A percentile compares a stretch with the other conserved stretches of the same genome.
Evolutionary conservation across 2,797 vertebrate genomes (phyloP).

Genomic region (Danio jaintianensis): DNA sequence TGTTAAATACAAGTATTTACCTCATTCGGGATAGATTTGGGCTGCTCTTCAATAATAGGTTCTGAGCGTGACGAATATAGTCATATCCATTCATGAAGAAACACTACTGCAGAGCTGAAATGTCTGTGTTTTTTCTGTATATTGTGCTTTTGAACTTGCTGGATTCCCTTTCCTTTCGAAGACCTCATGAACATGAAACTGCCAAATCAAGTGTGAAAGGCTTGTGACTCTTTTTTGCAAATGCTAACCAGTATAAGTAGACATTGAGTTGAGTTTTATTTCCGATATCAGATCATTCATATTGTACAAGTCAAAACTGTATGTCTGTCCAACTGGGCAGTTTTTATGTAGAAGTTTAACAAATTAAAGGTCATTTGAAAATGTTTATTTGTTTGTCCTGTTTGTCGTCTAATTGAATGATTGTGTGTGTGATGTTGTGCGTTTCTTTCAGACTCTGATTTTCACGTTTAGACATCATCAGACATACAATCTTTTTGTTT

Average conservation of each 20-base stretch:
- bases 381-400: constrained; percentile 32
- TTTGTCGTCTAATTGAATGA: not conserved
- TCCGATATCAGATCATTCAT: constrained; percentile 45
- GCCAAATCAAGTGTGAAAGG: constrained; percentile 57
- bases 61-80: constrained; percentile 50
- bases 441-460: not conserved
- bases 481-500: no score
- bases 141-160: constrained; percentile 59
- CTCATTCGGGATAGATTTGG: constrained; percentile 57
- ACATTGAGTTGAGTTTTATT: constrained; percentile 33
- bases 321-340: constrained; percentile 37
- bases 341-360: constrained; percentile 62
- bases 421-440: not conserved
- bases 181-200: constrained; percentile 61
- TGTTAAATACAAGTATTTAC: constrained; percentile 59
- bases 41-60: constrained; percentile 54
- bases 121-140: constrained; percentile 53
- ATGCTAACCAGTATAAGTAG: constrained; percentile 45
- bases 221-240: constrained; percentile 56
- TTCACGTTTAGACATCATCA: no score
- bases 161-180: constrained; percentile 44
- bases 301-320: constrained; percentile 56
- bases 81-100: constrained; percentile 59
- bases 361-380: constrained; percentile 61
- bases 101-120: constrained; percentile 54